These are phyloP conservation scores for Macrosoma leucophasiata DNA, from an alignment of 2,888 invertebrate genomes.

Conservation along the genomic window DNA sequence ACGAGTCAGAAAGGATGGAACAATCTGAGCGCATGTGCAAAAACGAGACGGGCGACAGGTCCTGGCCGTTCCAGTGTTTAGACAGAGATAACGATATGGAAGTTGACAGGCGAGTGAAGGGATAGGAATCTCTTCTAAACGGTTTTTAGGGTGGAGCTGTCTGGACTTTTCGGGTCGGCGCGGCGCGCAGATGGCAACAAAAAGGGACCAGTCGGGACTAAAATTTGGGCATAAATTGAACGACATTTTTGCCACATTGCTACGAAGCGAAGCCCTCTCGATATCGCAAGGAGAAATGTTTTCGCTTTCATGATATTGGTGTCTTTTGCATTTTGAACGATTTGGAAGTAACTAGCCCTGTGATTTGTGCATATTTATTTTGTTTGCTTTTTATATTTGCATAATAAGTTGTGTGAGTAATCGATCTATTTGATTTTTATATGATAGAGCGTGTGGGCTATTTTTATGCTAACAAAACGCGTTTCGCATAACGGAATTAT, in stretches of 20 bases:
- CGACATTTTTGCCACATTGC: constrained; percentile 70
- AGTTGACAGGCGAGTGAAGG: constrained; percentile 59
- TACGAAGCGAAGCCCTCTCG: constrained; percentile 37
- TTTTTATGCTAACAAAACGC: constrained; percentile 35
- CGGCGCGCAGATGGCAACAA: constrained; percentile 71
- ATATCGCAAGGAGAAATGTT: constrained; percentile 28
- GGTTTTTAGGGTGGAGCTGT: constrained; percentile 75
- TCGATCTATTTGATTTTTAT: constrained; percentile 8
- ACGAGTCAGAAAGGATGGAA: constrained; percentile 67
- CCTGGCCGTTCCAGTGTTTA: constrained; percentile 56
- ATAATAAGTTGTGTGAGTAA: constrained; percentile 10
- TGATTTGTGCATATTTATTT: background rate
- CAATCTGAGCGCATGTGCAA: constrained; percentile 51
- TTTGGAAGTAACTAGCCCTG: background rate
- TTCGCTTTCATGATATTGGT: constrained; percentile 7
- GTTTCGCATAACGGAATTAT: constrained; percentile 47
- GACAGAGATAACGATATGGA: constrained; percentile 58
- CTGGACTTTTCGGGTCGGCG: constrained; percentile 61
- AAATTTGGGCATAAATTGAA: constrained; percentile 72
- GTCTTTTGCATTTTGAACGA: constrained; percentile 1
- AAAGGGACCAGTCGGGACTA: constrained; percentile 66
- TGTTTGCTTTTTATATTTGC: constrained; percentile 1
- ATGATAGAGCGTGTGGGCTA: constrained; percentile 24
- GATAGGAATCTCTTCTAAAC: constrained; percentile 61
- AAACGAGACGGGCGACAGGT: constrained; percentile 64